phyloP scores from a whole-genome alignment of 2,888 invertebrate species.

The Orthonevra nobilis region DNA sequence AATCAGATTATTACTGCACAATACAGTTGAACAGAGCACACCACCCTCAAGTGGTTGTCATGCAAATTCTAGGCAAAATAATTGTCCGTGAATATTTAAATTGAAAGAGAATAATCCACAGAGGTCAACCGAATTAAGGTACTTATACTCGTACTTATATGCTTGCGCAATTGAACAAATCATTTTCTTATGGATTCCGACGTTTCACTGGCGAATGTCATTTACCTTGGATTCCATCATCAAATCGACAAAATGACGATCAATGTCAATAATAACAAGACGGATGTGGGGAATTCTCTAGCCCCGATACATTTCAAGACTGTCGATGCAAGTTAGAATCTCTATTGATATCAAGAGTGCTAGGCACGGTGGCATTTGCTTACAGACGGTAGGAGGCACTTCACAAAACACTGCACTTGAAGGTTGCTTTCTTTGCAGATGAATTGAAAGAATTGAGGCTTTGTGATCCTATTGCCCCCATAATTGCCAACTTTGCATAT shows the following conservation, averaged over 20 bases:
- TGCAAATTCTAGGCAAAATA: too few relatives aligned
- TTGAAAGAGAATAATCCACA: too few relatives aligned
- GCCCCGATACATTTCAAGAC: background rate
- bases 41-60: too few relatives aligned
- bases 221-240: background rate
- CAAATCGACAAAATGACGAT: constrained; percentile 22
- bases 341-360: constrained; percentile 33
- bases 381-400: background rate
- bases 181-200: constrained; percentile 20
- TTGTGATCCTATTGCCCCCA: constrained; percentile 20
- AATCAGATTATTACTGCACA: too few relatives aligned
- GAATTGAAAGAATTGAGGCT: constrained; percentile 23
- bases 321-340: constrained; percentile 3
- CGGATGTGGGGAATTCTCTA: constrained; percentile 6
- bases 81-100: too few relatives aligned
- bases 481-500: background rate
- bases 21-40: too few relatives aligned
- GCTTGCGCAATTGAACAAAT: background rate
- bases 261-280: constrained; percentile 23
- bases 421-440: constrained; percentile 16
- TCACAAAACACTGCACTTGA: constrained; percentile 21
- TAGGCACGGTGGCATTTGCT: background rate
- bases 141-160: too few relatives aligned
- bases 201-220: background rate
- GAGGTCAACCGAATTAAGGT: too few relatives aligned